A percentile compares a stretch with the other conserved stretches of the same genome.
These are phyloP conservation scores for Perccottus glenii DNA, from an alignment of 2,113 vertebrate genomes.

Conservation along the genomic window DNA sequence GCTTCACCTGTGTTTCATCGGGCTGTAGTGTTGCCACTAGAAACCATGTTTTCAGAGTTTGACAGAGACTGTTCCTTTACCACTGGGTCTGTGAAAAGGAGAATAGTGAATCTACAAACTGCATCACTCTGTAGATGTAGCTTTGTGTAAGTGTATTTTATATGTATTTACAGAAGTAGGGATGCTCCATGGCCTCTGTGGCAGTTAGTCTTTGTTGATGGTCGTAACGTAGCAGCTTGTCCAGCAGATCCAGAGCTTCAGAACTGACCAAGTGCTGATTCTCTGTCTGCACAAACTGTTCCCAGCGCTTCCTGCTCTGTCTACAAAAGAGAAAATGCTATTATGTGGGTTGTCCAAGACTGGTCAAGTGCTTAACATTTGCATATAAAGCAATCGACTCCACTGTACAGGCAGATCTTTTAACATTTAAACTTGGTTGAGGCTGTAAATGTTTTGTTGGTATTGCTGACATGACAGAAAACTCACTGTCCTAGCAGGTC, in stretches of 20 bases:
- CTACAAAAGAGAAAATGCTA: conserved; percentile 62
- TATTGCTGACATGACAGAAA: not conserved
- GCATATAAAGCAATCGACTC: not conserved
- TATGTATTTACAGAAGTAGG: conserved; percentile 92
- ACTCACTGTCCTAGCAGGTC: conserved; percentile 99
- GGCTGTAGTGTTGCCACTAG: conserved; percentile 90
- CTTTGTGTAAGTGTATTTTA: not conserved
- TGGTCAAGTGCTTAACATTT: no score
- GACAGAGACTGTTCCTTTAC: conserved; percentile 95
- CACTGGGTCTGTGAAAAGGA: conserved; percentile 84
- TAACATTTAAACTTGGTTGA: no score
- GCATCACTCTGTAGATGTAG: not conserved
- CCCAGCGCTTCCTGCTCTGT: conserved; percentile 97
- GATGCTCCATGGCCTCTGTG: conserved; percentile 97
- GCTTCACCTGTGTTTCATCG: conserved; percentile 86
- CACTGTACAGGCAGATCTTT: no score
- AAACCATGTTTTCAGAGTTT: conserved; percentile 91
- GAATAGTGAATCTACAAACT: not conserved
- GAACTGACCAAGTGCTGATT: conserved; percentile 96
- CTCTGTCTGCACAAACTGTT: conserved; percentile 98
- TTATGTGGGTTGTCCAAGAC: no score
- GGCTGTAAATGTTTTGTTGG: not conserved
- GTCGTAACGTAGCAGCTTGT: conserved; percentile 98
- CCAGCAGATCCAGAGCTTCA: conserved; percentile 94
- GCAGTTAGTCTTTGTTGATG: conserved; percentile 98